Evolutionary conservation across 2,797 vertebrate species (phyloP).

Genomic region (Tenualosa thibaudeaui): DNA sequence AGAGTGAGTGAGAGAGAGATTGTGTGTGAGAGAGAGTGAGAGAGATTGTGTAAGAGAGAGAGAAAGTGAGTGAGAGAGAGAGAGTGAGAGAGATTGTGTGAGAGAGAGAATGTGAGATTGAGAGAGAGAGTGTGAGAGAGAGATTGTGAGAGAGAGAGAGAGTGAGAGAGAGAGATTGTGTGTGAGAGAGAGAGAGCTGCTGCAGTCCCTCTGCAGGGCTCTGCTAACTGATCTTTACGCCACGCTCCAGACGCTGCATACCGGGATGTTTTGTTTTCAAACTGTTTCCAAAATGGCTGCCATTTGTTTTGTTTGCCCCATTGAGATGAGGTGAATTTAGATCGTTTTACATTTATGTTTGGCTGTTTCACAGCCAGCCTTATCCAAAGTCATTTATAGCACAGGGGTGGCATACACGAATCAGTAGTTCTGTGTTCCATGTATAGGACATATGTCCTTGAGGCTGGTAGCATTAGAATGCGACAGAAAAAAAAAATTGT

Average conservation of each 20-base stretch:
- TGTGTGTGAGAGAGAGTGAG: neutral
- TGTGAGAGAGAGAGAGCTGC: neutral
- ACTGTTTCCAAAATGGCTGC: slow-evolving; percentile 16
- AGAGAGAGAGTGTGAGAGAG: neutral
- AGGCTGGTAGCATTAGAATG: neutral
- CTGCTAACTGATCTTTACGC: slow-evolving; percentile 20
- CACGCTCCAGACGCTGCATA: slow-evolving; percentile 18
- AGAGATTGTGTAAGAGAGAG: neutral
- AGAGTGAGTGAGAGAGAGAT: neutral
- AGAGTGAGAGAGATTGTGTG: neutral
- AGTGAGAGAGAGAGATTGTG: neutral
- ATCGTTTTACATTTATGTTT: neutral
- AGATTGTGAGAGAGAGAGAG: neutral
- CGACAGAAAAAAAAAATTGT: neutral
- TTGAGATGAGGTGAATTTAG: neutral
- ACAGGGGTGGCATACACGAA: neutral
- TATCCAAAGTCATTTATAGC: neutral
- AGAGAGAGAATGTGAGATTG: neutral
- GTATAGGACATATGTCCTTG: neutral
- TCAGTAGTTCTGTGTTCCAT: neutral
- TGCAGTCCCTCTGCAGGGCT: slow-evolving; percentile 23
- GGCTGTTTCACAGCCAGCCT: neutral
- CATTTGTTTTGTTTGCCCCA: slow-evolving; percentile 22
- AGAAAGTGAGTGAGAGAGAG: neutral
- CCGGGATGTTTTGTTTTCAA: slow-evolving; percentile 19